Base-by-base conservation (phyloP, 2,113 vertebrate species). In the Dendrocopos noguchii region DNA sequence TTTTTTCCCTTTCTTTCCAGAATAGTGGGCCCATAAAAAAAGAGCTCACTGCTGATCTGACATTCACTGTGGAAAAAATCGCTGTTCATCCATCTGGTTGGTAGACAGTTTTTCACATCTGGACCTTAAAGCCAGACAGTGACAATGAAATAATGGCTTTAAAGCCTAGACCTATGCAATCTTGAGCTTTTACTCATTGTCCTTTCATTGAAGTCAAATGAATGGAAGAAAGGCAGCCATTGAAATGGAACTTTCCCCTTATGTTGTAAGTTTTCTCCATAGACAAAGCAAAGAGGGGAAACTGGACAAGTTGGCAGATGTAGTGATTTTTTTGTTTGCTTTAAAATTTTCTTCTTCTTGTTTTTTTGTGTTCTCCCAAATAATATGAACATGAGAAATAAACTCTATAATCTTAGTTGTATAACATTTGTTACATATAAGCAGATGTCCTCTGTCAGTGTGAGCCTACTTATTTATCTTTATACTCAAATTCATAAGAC, bases 271-370 rank as follows among this genome's bases (percentile, higher is more conserved):
- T 57, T 70, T 77, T 85, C 29, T 76, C 18, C 36, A 46, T 3
- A 55, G n/a, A 50, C 18, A 85, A 77, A 50, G 12, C 15, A 70
- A 73, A 66, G 7, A 52, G 14, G 5, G 4, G 7, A 82, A 63
- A 82, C 20, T 12, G 70, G 7, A 28, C 33, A 39, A 78, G 8
- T 39, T 46, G 56, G 24, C 8, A 44, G 22, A 15, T 24, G 20
- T 52, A 17, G 2, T 52, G 9, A 5, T 2, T 1, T 2, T 1
- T 2, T 36, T 11, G 28, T 46, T 60, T 57, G 7, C 19, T 75
- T 80, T 19, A 15, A 47, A 29, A 17, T 39, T n/a, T 77, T 17
- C 2, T 28, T 39, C 39, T 39, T 39, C 10, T 39, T n/a, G n/a
- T n/a, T 39, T 66, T n/a, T 47, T 55, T 71, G 52, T 39, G 11